These are phyloP conservation scores for Tokudaia tokunoshimensis DNA, from an alignment of 2,797 vertebrate species.

Conservation along the genomic window DNA sequence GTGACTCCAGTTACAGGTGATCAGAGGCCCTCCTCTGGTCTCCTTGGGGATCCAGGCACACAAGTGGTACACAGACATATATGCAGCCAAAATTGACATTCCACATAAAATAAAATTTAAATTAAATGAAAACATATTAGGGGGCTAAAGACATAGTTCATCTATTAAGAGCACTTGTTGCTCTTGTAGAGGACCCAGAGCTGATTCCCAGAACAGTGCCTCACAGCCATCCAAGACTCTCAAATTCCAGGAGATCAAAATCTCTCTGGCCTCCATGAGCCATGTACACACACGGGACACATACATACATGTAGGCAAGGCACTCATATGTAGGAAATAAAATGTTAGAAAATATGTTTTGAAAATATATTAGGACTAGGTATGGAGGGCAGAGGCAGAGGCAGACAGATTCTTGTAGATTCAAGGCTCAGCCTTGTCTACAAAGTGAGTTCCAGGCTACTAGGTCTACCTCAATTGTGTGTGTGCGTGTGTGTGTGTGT, in stretches of 20 bases:
- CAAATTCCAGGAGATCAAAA: not conserved
- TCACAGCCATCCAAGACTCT: not conserved
- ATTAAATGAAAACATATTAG: not conserved
- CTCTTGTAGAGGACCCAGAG: not conserved
- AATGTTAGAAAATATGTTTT: not conserved
- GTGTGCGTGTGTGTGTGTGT: not conserved
- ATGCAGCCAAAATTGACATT: not conserved
- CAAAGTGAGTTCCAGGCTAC: not conserved
- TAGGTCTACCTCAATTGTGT: not conserved
- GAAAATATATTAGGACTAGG: not conserved
- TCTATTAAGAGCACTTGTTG: not conserved
- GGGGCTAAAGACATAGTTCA: not conserved
- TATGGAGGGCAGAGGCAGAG: not conserved
- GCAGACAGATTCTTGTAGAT: not conserved
- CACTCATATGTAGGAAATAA: not conserved
- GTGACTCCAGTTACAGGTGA: not conserved
- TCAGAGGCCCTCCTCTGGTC: not conserved
- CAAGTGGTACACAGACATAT: not conserved
- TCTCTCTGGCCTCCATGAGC: not conserved
- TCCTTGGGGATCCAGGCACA: not conserved
- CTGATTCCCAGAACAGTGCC: not conserved
- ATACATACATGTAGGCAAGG: not conserved
- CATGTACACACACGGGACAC: not conserved
- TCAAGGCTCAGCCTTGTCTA: not conserved
- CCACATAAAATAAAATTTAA: not conserved